Conservation (phyloP, 2,113 vertebrate species). For the Laterallus jamaicensis region DNA sequence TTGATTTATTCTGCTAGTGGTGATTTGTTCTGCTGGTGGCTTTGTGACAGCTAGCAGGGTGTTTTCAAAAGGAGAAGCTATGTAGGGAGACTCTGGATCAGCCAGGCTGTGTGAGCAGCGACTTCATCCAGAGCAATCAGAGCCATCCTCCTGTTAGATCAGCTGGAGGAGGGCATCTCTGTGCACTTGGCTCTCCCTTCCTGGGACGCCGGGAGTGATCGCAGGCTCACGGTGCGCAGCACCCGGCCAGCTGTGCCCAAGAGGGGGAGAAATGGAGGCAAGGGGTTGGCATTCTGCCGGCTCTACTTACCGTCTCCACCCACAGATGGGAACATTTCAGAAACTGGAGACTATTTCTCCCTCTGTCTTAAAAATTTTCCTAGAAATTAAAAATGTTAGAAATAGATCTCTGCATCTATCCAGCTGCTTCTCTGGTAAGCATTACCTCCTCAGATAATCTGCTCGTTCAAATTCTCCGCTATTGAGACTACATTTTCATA, state of each 20-base stretch:
- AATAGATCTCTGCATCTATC: not conserved
- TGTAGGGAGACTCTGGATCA: not conserved
- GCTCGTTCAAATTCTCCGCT: not conserved
- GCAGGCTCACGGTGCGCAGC: accelerated
- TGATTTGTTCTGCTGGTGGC: not conserved
- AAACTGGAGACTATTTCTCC: not conserved
- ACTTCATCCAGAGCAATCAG: not conserved
- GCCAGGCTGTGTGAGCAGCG: not conserved
- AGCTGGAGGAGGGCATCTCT: not conserved
- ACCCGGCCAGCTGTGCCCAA: not conserved
- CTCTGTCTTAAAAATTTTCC: not conserved
- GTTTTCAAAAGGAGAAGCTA: not conserved
- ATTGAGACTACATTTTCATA: slow-evolving; percentile 27
- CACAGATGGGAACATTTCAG: not conserved
- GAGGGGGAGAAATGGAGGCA: not conserved
- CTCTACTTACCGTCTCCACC: not conserved
- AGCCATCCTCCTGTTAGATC: not conserved
- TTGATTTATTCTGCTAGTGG: not conserved
- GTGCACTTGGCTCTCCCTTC: not conserved
- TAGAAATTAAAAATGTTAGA: slow-evolving; percentile 19
- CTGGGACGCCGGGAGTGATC: not conserved
- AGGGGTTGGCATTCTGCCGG: not conserved
- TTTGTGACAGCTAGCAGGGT: not conserved
- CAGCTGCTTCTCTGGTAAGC: not conserved
- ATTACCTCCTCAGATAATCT: not conserved